Evolutionary conservation across 2,797 vertebrate species (phyloP), one percentile per base, ranked within the genome.

Genomic region (Hafferia zeledoni): DNA sequence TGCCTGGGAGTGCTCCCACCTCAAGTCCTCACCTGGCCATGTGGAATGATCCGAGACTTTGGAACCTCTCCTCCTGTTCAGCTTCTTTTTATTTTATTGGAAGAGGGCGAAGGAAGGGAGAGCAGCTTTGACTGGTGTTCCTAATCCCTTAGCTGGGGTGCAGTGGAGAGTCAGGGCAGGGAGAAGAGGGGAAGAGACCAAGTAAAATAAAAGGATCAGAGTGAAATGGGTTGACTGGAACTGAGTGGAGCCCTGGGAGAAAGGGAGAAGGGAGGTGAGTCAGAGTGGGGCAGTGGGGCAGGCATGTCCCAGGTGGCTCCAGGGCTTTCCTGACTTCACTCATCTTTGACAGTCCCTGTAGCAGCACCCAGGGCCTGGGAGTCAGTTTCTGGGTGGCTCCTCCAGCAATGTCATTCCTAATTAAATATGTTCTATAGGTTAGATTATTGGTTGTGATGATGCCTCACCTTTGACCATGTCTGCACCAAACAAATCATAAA

Each of bases 321-420:
- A 47, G 78, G 90, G 87, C 71, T 87, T 52, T 63, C 55, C 76
- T 75, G 68, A 4, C 44, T 68, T 85, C 65, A 4, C n/a, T 75
- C 6, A 23, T 43, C 70, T 0, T 2, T 71, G 81, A 74, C 53
- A 47, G 63, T 87, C 71, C 60, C 78, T 41, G 27, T 0, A 90
- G 69, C 0, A 3, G 76, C 89, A 67, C 83, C 74, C 82, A 1
- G 5, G 41, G 81, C 86, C 88, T 47, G 68, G 61, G 15, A 94
- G 71, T 2, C 0, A 90, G 91, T 94, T 95, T 92, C 93, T 95
- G 93, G 94, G 93, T 92, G 94, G 82, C 84, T 96, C 93, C 95
- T 94, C 71, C 82, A 89, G 88, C 86, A 37, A 87, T 93, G 88
- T 87, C 83, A 89, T 44, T 85, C 82, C 72, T 91, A 65, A 92